Conservation (phyloP, 2,888 invertebrate species). For the Ypsolopha sequella region DNA sequence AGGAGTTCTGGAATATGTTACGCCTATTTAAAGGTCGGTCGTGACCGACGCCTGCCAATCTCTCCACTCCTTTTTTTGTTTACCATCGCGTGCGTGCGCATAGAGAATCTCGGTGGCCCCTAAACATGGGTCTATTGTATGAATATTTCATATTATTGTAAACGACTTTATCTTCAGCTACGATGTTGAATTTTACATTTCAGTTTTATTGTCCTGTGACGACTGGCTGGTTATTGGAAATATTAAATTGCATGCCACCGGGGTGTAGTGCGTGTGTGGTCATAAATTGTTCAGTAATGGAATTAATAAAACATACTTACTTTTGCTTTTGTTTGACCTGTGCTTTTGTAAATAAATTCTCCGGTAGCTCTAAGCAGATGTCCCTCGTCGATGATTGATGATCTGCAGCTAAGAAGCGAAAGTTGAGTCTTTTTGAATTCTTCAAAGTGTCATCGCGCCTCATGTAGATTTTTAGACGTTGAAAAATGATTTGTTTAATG, state of each 20-base stretch:
- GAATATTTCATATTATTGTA: conserved; percentile 65
- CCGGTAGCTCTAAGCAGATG: too few species aligned
- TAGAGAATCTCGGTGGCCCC: conserved; percentile 30
- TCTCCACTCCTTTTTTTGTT: conserved; percentile 27
- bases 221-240: conserved; percentile 10
- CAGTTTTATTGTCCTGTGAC: conserved; percentile 43
- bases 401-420: too few species aligned
- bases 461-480: too few species aligned
- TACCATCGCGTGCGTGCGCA: conserved; percentile 19
- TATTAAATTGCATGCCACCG: conserved; percentile 5
- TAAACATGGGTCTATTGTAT: conserved; percentile 41
- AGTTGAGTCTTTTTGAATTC: too few species aligned
- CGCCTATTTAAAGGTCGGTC: conserved; percentile 10
- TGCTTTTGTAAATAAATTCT: too few species aligned
- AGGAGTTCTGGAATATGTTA: conserved; percentile 13
- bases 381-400: too few species aligned
- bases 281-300: not conserved
- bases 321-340: not conserved
- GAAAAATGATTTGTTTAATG: too few species aligned
- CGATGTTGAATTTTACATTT: conserved; percentile 50
- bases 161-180: conserved; percentile 48
- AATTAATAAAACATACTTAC: conserved; percentile 2
- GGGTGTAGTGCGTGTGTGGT: not conserved
- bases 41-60: conserved; percentile 29
- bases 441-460: too few species aligned